Base-by-base conservation (phyloP, 1,140 invertebrate species). In the Piezodorus guildinii region DNA sequence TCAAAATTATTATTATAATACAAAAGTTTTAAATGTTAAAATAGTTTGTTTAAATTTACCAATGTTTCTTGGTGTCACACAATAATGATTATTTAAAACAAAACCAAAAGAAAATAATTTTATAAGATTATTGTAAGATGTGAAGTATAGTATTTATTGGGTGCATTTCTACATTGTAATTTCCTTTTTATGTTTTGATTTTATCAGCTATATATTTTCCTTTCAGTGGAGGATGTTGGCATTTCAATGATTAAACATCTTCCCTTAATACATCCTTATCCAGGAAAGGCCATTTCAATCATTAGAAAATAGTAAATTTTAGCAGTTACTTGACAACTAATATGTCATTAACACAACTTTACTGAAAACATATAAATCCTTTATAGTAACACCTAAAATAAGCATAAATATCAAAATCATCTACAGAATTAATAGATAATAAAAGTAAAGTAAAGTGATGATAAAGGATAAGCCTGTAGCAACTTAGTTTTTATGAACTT, bases 41-140 rank as follows among this genome's bases (percentile, higher is more conserved):
- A 56, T 56, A 56, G 23, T 56, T 56, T 62, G 27, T 21, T 49
- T 12, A 74, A 77, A 77, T 74, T 76, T 78, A 76, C 75, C 77
- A 78, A 78, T 77, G 77, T 77, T 77, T 76, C 77, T 76, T 74
- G 72, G 72, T 70, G 69, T 64, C 65, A 67, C 62, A 63, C 25
- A 65, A 56, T 49, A 19, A 59, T 56, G 46, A 49, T 17, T 21
- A 49, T 17, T 19, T 19, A n/a, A 3, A 49, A 49, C 5, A 19
- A 19, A 49, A 19, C 8, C 16, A 49, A 49, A 19, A 49, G 46
- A 49, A 19, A 49, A 21, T 19, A 49, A 17, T 49, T 3, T 19
- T 49, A 45, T 17, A 10, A 45, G n/a, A 43, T 46, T 45, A 23
- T 62, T 62, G 39, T 49, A 60, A 39, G 43, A 46, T 62, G 60